Evolutionary conservation across 2,113 vertebrate genomes (phyloP).

Genomic region (Proteles cristata): DNA sequence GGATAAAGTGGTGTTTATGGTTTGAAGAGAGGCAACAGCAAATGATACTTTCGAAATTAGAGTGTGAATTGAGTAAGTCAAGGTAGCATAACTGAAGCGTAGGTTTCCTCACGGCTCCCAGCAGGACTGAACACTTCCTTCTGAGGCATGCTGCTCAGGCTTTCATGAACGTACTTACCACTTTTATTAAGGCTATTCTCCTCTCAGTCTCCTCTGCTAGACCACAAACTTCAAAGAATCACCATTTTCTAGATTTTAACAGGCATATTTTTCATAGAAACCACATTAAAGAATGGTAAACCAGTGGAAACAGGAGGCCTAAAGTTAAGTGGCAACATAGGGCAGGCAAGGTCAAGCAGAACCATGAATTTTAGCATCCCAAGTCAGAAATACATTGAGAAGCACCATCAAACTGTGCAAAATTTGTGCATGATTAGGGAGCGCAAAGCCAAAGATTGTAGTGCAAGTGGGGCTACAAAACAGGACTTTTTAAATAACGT

Average conservation of each 20-base stretch:
- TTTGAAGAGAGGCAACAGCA: neutral
- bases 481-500: neutral
- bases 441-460: neutral
- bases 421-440: neutral
- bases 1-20: neutral
- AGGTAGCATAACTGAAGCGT: neutral
- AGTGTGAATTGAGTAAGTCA: neutral
- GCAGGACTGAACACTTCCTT: neutral
- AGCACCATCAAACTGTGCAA: rapidly evolving
- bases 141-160: neutral
- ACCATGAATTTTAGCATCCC: neutral
- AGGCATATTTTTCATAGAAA: neutral
- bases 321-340: neutral
- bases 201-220: neutral
- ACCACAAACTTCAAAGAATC: neutral
- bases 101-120: neutral
- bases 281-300: neutral
- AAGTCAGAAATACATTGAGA: neutral
- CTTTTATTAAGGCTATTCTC: neutral
- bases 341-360: neutral
- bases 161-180: neutral
- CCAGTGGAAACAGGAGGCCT: neutral
- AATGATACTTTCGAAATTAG: neutral
- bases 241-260: neutral
- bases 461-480: neutral